Evolutionary conservation across 2,113 vertebrate genomes (phyloP).

Genomic region (Petrocephalus zakoni): DNA sequence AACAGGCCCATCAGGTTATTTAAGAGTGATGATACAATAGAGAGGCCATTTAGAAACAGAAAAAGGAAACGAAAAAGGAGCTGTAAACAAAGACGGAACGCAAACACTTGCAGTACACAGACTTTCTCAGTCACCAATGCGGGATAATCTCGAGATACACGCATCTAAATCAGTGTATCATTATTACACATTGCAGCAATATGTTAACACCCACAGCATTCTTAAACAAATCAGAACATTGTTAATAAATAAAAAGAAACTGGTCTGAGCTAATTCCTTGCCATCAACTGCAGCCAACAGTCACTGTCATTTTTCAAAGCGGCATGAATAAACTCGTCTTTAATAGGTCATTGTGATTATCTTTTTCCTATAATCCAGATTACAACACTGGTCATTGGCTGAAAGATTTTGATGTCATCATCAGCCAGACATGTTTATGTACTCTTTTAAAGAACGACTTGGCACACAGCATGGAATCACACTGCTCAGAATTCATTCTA

Average conservation of each 20-base stretch:
- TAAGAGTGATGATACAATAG: neutral
- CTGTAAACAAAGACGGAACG: neutral
- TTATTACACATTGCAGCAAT: neutral
- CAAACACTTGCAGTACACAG: neutral
- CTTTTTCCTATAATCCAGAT: neutral
- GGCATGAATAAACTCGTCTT: neutral
- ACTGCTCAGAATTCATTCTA: neutral
- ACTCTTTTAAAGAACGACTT: neutral
- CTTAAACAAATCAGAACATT: neutral
- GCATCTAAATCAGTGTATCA: neutral
- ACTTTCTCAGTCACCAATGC: constrained; percentile 5
- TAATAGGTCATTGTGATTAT: neutral
- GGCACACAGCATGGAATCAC: neutral
- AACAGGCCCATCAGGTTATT: neutral
- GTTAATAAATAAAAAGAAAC: neutral
- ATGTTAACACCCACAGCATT: neutral
- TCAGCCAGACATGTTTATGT: neutral
- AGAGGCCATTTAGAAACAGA: neutral
- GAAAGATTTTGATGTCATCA: neutral
- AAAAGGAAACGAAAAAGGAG: neutral
- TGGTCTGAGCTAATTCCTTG: neutral
- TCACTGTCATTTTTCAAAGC: neutral
- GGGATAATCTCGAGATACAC: neutral
- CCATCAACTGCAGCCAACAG: neutral
- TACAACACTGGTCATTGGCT: neutral